These are phyloP conservation scores for Chanos chanos DNA, from an alignment of 2,797 vertebrate species.

Conservation along the genomic window DNA sequence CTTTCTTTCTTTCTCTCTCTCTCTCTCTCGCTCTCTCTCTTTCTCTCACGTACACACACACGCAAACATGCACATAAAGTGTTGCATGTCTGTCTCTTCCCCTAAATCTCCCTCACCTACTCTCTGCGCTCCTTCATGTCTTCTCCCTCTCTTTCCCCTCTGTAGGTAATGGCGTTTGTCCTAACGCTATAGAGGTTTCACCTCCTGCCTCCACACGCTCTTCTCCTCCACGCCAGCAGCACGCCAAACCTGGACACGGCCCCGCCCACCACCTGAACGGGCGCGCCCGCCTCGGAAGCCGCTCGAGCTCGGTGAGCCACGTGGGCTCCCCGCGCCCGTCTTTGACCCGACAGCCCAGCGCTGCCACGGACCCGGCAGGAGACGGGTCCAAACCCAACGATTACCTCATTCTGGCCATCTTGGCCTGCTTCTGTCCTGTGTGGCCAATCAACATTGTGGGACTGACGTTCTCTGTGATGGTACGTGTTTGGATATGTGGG, in stretches of 20 bases:
- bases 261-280: slow-evolving; percentile 39
- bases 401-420: slow-evolving; percentile 72
- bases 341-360: slow-evolving; percentile 64
- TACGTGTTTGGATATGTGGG: slow-evolving; percentile 42
- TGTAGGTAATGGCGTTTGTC: slow-evolving; percentile 42
- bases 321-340: slow-evolving; percentile 65
- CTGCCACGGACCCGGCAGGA: slow-evolving; percentile 47
- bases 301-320: slow-evolving; percentile 45
- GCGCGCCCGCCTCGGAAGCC: slow-evolving; percentile 39
- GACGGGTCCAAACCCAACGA: slow-evolving; percentile 69
- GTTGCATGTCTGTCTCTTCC: not conserved
- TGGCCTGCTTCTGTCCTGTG: slow-evolving; percentile 76
- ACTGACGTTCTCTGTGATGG: slow-evolving; percentile 76
- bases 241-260: slow-evolving; percentile 28
- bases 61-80: not conserved
- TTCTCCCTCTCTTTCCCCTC: not conserved
- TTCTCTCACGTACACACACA: slow-evolving; percentile 17
- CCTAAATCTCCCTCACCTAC: slow-evolving; percentile 2
- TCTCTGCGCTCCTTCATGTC: not conserved
- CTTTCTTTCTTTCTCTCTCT: not conserved
- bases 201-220: slow-evolving; percentile 11
- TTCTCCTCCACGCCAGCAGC: slow-evolving; percentile 33
- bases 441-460: slow-evolving; percentile 79
- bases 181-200: slow-evolving; percentile 12
- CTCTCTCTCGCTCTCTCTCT: not conserved